Base-by-base conservation (phyloP, 2,113 vertebrate genomes). In the Hydrolagus affinis region DNA sequence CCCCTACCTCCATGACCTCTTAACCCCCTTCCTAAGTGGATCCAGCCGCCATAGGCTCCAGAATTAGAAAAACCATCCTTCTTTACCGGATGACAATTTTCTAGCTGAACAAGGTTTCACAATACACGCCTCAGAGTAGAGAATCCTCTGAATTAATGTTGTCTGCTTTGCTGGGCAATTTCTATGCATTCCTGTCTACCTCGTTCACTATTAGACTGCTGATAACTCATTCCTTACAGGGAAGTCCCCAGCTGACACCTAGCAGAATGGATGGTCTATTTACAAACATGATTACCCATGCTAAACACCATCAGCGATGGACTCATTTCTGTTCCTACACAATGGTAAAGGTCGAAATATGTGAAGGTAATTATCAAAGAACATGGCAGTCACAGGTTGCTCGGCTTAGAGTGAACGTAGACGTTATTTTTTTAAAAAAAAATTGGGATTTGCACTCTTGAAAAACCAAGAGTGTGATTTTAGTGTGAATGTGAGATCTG, bases 141-240 rank as follows among this genome's bases (percentile, higher is more conserved):
- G 57, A 15, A 25, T 8, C 59, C 9, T 80, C 57, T 6, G 62
- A 62, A 80, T 62, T n/a, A 80, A 80, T 64, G 23, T 14, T n/a
- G 59, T 28, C 59, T 64, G 57, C 76, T 80, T 80, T 25, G 28
- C 23, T 78, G 56, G 57, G 73, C 23, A 62, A 80, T 80, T 80
- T 23, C 76, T 80, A 15, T 62, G 23, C 76, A 80, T 64, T 80
- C n/a, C 12, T 28, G n/a, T 62, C 59, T 12, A 80, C 28, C 28
- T 21, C 23, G 28, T 80, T 62, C 17, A 62, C 59, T 14, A 25
- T 62, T 25, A 80, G 12, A 80, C 28, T 80, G 59, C n/a, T n/a
- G 62, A 80, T 80, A 80, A 28, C 76, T 64, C 59, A 80, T 62
- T 80, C 76, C 23, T 80, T 80, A 28, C 17, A 28, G 57, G 12